Evolutionary conservation across 1,140 invertebrate genomes (phyloP), one percentile per base, ranked within the genome.

Genomic region (Pteromalus puparum): DNA sequence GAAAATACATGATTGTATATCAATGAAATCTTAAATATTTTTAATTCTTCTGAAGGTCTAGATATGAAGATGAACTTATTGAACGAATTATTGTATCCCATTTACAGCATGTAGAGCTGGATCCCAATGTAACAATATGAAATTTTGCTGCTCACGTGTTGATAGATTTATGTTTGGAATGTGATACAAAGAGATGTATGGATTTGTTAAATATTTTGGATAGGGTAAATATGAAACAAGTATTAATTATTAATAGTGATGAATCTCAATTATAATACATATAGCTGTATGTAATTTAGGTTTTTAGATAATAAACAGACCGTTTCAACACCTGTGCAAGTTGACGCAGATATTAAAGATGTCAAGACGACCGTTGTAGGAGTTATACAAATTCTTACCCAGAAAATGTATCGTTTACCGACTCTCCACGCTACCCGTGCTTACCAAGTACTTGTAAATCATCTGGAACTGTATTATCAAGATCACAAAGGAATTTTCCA

Each of bases 201-300:
- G 97, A 98, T 90, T 92, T 98, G 75, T 92, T 98, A 76, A 96
- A 96, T 89, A 96, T 98, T 89, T 90, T 98, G 15, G 97, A 98
- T 93, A 97, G 96, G 93, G 96, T 97, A 88, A 87, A 30, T 28
- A 18, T 12, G 28, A 26, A 70, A 30, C 10, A 18, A 1, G 30
- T 74, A 72, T 42, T 86, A 65, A 34, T 77, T 70, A 42, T 42
- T 42, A 42, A 42, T 42, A 42, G 7, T 83, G 65, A 61, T 82
- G 38, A 48, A 28, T 73, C n/a, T 28, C 34, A 42, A 61, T 21
- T 12, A 53, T 77, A 46, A 75, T 24, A 75, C n/a, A 26, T 61
- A 1, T 61, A 53, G 46, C 15, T 18, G 18, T 2, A n/a, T n/a
- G n/a, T n/a, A n/a, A n/a, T 61, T 21, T 21, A 46, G 34, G 72